Evolutionary conservation across 1,140 invertebrate species (phyloP).

Genomic region (Zaprionus kolodkinae): DNA sequence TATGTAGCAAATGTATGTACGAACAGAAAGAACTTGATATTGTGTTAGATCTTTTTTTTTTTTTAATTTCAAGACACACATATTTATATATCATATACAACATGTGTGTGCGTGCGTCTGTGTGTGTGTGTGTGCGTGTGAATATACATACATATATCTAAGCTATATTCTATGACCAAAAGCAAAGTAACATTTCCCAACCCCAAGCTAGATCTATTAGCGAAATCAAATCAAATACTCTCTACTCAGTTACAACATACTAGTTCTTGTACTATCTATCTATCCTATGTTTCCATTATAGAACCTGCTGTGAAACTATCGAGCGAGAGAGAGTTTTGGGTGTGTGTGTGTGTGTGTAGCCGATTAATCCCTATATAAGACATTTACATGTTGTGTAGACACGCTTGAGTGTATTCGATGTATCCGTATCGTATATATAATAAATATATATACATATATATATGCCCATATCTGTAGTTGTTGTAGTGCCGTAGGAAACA

Average conservation of each 20-base stretch:
- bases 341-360: constrained; percentile 7
- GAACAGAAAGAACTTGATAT: constrained; percentile 7
- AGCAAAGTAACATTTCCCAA: constrained; percentile 12
- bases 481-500: constrained; percentile 27
- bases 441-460: constrained; percentile 1
- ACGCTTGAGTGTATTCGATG: constrained; percentile 9
- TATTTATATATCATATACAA: background rate
- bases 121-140: background rate
- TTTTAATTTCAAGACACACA: background rate
- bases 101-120: background rate
- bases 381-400: constrained; percentile 1
- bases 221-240: background rate
- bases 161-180: constrained; percentile 2
- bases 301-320: background rate
- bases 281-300: background rate
- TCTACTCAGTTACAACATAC: background rate
- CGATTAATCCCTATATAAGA: background rate
- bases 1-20: constrained; percentile 16
- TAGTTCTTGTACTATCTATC: background rate
- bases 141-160: constrained; percentile 5
- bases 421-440: background rate
- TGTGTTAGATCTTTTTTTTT: background rate
- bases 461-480: constrained; percentile 30
- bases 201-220: background rate
- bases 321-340: background rate